A percentile compares a stretch with the other conserved stretches of the same genome.
Evolutionary conservation across 2,113 vertebrate species (phyloP).

Genomic region (Phrynosoma platyrhinos): DNA sequence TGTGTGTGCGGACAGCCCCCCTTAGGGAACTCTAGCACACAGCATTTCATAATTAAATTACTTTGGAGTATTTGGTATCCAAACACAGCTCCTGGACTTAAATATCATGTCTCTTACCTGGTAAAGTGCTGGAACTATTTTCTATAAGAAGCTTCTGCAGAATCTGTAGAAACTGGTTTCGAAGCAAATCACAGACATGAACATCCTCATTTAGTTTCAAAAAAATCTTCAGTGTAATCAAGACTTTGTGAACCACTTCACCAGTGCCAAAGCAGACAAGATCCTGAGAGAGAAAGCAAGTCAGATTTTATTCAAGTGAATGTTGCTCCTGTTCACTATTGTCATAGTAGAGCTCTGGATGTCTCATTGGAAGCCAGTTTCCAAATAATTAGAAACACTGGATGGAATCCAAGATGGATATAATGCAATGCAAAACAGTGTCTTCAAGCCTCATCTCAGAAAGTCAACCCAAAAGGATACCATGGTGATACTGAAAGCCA

Average conservation of each 20-base stretch:
- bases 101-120: slow-evolving; percentile 50
- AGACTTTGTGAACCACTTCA: slow-evolving; percentile 78
- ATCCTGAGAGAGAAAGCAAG: slow-evolving; percentile 75
- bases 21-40: not conserved
- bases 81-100: not conserved
- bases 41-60: not conserved
- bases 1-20: too few relatives aligned
- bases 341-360: slow-evolving; percentile 19
- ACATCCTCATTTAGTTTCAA: slow-evolving; percentile 75
- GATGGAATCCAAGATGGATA: not conserved
- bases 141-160: slow-evolving; percentile 85
- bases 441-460: too few relatives aligned
- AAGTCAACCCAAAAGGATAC: too few relatives aligned
- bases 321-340: slow-evolving; percentile 36
- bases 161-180: slow-evolving; percentile 83
- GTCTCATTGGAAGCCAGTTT: not conserved
- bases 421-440: too few relatives aligned
- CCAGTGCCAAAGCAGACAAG: slow-evolving; percentile 81
- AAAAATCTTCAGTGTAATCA: slow-evolving; percentile 78
- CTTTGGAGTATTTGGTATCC: not conserved
- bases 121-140: slow-evolving; percentile 61
- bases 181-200: slow-evolving; percentile 79
- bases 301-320: slow-evolving; percentile 28
- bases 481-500: too few relatives aligned
- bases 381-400: not conserved